phyloP scores from a whole-genome alignment of 1,140 invertebrate species.

The Eurytemora carolleeae region DNA sequence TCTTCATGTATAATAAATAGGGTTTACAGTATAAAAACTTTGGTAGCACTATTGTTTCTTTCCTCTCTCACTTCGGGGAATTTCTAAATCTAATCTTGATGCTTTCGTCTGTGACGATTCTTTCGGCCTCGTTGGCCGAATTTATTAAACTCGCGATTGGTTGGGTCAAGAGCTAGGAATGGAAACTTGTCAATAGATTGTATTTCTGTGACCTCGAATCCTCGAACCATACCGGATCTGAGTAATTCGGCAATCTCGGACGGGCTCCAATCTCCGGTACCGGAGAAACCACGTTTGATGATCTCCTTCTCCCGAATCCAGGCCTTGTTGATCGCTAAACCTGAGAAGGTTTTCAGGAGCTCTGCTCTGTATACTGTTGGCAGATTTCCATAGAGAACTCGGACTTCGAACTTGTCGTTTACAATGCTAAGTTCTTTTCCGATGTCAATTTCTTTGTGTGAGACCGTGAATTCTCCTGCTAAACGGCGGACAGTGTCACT shows the following conservation, averaged over 20 bases:
- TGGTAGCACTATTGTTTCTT: too few species aligned
- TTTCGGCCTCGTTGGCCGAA: not conserved
- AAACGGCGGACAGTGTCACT: constrained; percentile 63
- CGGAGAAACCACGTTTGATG: constrained; percentile 48
- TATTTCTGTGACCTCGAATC: constrained; percentile 4
- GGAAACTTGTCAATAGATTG: constrained; percentile 4
- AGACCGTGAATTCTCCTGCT: constrained; percentile 75
- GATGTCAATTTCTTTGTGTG: constrained; percentile 63
- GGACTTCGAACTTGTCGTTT: constrained; percentile 10
- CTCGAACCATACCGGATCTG: constrained; percentile 41
- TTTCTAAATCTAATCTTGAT: too few species aligned
- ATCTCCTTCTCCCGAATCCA: constrained; percentile 70
- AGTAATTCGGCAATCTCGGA: constrained; percentile 67
- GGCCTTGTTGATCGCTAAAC: constrained; percentile 56
- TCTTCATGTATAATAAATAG: too few species aligned
- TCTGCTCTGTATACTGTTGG: not conserved
- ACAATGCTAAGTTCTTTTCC: constrained; percentile 59
- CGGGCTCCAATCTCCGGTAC: constrained; percentile 37
- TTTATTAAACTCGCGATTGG: constrained; percentile 8
- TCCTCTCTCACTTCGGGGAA: too few species aligned
- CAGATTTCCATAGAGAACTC: constrained; percentile 2
- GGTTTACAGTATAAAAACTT: too few species aligned
- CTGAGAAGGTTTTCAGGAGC: not conserved
- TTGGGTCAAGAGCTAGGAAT: constrained; percentile 1
- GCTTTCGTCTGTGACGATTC: constrained; percentile 3